phyloP scores from a whole-genome alignment of 1,140 invertebrate genomes.

The Brachionus sp. region DNA sequence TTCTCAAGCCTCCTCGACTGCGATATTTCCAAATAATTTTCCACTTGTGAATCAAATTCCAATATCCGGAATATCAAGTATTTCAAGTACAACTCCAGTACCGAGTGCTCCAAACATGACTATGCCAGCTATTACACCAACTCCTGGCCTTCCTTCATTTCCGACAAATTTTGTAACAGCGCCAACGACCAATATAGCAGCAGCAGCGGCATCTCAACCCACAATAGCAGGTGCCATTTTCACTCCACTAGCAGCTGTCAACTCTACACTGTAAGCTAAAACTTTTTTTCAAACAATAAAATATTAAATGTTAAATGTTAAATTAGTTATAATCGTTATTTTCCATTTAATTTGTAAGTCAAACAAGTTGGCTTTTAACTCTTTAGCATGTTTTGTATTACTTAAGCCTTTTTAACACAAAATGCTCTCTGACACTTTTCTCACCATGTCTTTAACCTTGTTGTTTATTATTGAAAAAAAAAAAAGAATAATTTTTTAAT shows the following conservation, averaged over 20 bases:
- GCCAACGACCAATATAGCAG: background rate
- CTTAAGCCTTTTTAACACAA: background rate
- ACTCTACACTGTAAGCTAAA: background rate
- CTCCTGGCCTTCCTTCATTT: background rate
- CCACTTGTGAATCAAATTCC: background rate
- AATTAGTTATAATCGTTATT: constrained; percentile 29
- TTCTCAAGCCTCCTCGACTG: background rate
- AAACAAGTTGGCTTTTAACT: background rate
- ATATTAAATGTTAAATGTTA: background rate
- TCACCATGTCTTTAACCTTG: background rate
- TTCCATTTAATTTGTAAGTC: constrained; percentile 13
- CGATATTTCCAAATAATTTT: constrained; percentile 42
- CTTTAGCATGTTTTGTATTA: background rate
- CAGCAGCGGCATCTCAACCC: background rate
- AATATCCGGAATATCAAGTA: background rate
- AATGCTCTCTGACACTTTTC: background rate
- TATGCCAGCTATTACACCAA: background rate
- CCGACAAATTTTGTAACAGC: background rate
- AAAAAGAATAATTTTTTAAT: background rate
- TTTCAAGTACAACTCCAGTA: background rate
- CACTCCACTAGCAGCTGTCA: background rate
- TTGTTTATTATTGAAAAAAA: background rate
- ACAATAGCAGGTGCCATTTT: background rate
- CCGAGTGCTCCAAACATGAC: background rate
- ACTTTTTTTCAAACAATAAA: background rate